Evolutionary conservation across 2,888 invertebrate genomes (phyloP), one percentile per base, ranked within the genome.

Genomic region (Ichneumoninae sp.): DNA sequence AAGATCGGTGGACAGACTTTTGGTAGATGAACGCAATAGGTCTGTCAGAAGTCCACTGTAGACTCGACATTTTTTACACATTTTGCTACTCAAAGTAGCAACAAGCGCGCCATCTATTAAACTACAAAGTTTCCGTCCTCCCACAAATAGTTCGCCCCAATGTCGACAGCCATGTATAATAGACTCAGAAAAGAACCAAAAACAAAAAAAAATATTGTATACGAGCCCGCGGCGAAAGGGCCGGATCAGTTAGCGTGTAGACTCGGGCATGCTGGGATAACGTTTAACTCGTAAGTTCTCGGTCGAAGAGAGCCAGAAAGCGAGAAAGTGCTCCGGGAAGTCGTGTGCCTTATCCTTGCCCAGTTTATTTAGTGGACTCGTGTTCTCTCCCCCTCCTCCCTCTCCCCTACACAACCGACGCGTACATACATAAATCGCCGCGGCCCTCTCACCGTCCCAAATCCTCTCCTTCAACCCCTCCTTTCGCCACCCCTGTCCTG

Each of bases 301-400:
- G 82, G 75, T 33, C 60, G 33, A 26, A 30, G 60, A 62, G 30
- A n/a, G 83, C 74, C 77, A 80, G 80, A 83, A 83, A 80, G 83
- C 54, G 44, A 74, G 80, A 68, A 76, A 80, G 75, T 47, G 36
- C 80, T 33, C 54, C 52, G 78, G 71, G 81, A 82, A 81, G 80
- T 85, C 84, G 86, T 85, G 87, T 86, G 86, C 85, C 85, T 87
- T 87, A 88, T 89, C 89, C 91, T 91, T 90, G 90, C 88, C 88
- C 84, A 88, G 89, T 91, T 91, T 91, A 92, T 92, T 92, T 92
- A 92, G 90, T 91, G 89, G 88, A 90, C 88, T 88, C 89, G 52
- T 52, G 52, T 52, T 52, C 52, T 16, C 52, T 5, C 52, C 52
- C n/a, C 52, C 26, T 3, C 16, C 16, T 7, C 19, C 52, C n/a